Evolutionary conservation across 2,797 vertebrate genomes (phyloP), one percentile per base, ranked within the genome.

Genomic region (Cynodonichthys magdalenae): DNA sequence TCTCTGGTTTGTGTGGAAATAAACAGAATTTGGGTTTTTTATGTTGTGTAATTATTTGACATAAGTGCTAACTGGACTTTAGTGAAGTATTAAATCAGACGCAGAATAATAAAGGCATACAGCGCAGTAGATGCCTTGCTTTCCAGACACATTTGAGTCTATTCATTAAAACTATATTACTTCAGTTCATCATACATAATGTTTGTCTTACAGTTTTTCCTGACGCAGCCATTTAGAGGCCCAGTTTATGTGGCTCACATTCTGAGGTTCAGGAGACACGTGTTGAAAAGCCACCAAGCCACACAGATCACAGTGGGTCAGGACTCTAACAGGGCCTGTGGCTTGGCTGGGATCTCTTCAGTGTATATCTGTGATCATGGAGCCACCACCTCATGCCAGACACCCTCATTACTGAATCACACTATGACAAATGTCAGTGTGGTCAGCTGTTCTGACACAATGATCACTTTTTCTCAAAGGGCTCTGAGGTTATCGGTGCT

Each of bases 231-330:
- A 53, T 90, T 91, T 85, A 81, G 75, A 75, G 62, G 70, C 75
- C 84, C 15, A 48, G 83, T 86, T 84, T 78, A 79, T 87, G 84
- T 87, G 90, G 88, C 86, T 79, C 78, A 59, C 91, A 90, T 92
- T 89, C 91, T 84, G 89, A 85, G 90, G 84, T 86, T 85, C 62
- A 74, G 81, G 76, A 87, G 87, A 83, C 86, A 83, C 80, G 75
- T 71, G 75, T 75, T 81, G 83, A 86, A 80, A 87, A 92, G 88
- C 87, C 86, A 72, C 89, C 57, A 77, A 90, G 84, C 86, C 86
- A 50, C 84, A 80, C 41, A 49, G 83, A 87, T 89, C 81, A 82
- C 83, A 87, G 85, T 59, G 56, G 89, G 87, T 89, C 85, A 86
- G 81, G 74, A 85, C 79, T 75, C 63, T 79, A 84, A 89, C 84